Evolutionary conservation across 2,888 invertebrate species (phyloP).

Genomic region (Melanotus villosus): DNA sequence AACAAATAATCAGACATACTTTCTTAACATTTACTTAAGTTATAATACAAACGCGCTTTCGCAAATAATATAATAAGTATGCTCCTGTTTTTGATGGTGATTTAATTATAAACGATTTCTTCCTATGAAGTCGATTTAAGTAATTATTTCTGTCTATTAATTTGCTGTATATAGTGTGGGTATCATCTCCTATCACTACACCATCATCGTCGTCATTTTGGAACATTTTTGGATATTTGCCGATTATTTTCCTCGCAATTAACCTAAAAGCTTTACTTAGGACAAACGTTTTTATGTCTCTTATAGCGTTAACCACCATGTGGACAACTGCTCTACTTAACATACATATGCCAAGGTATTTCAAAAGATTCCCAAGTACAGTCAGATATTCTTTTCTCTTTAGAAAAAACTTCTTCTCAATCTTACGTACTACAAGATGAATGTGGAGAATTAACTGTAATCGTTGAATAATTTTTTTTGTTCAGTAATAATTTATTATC

Average conservation of each 20-base stretch:
- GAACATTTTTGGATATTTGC: conserved; percentile 51
- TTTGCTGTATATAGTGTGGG: conserved; percentile 48
- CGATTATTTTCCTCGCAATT: conserved; percentile 48
- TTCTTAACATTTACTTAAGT: too few species aligned
- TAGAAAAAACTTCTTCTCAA: too few species aligned
- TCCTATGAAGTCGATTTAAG: conserved; percentile 53
- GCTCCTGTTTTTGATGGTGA: too few species aligned
- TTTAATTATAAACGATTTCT: too few species aligned
- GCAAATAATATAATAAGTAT: too few species aligned
- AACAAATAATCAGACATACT: too few species aligned
- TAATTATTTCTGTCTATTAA: conserved; percentile 51
- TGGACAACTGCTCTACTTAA: too few species aligned
- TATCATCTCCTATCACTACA: conserved; percentile 50
- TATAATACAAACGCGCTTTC: too few species aligned
- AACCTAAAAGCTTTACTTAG: conserved; percentile 49
- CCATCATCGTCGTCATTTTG: conserved; percentile 54
- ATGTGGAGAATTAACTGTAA: too few species aligned
- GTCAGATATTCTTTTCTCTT: neutral
- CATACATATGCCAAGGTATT: too few species aligned
- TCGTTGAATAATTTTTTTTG: conserved; percentile 19
- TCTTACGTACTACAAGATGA: too few species aligned
- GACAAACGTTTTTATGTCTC: conserved; percentile 46
- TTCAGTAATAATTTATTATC: neutral
- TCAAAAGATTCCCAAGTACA: too few species aligned
- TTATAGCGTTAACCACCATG: conserved; percentile 47